Percentiles rank a stretch among this genome's conserved stretches.
Evolutionary conservation across 2,888 invertebrate species (phyloP).

Genomic region (Drosophila algonquin): DNA sequence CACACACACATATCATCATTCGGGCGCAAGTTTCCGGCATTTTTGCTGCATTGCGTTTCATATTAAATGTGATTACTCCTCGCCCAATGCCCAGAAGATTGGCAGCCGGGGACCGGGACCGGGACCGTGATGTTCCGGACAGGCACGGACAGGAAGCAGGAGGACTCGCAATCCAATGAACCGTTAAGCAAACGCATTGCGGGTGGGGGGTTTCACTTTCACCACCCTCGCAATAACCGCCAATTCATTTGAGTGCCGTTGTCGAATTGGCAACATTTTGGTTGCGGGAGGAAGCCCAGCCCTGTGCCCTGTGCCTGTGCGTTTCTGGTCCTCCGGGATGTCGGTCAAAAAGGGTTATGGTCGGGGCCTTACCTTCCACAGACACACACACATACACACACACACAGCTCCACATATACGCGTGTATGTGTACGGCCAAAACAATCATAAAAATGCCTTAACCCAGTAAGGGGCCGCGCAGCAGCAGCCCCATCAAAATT

Average conservation of each 20-base stretch:
- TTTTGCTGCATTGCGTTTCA: slow-evolving; percentile 79
- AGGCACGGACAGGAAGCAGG: slow-evolving; percentile 30
- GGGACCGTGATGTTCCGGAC: neutral
- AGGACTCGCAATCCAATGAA: slow-evolving; percentile 65
- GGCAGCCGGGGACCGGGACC: slow-evolving; percentile 33
- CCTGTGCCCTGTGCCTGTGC: slow-evolving; percentile 26
- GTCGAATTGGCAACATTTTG: slow-evolving; percentile 77
- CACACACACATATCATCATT: slow-evolving; percentile 37
- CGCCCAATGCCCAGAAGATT: slow-evolving; percentile 73
- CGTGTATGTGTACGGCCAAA: slow-evolving; percentile 13
- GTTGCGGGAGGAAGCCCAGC: slow-evolving; percentile 2
- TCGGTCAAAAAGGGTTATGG: slow-evolving; percentile 73
- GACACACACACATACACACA: neutral
- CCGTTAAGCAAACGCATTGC: slow-evolving; percentile 72
- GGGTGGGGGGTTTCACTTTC: slow-evolving; percentile 10
- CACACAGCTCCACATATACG: neutral
- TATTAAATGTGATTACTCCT: slow-evolving; percentile 80
- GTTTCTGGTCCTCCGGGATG: slow-evolving; percentile 64
- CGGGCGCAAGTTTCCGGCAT: slow-evolving; percentile 57
- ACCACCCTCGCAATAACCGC: slow-evolving; percentile 62
- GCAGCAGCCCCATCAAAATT: slow-evolving; percentile 46
- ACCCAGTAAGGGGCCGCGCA: slow-evolving; percentile 56
- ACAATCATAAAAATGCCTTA: slow-evolving; percentile 48
- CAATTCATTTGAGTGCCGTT: slow-evolving; percentile 80
- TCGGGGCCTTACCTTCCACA: slow-evolving; percentile 47